A percentile compares a stretch with the other conserved stretches of the same genome.
phyloP scores from a whole-genome alignment of 2,888 invertebrate species.

The Drosophila mayaguana region DNA sequence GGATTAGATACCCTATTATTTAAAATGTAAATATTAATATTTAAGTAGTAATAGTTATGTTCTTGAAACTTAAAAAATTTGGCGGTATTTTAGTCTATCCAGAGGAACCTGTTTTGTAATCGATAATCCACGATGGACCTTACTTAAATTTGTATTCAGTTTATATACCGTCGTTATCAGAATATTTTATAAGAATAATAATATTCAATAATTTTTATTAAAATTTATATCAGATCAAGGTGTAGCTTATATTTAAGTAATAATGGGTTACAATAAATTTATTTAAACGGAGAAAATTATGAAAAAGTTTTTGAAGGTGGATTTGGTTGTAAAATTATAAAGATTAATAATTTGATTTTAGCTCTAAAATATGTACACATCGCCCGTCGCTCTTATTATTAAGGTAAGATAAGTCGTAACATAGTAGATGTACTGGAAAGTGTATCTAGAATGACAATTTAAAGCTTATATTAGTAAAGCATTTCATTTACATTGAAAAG shows the following conservation, averaged over 20 bases:
- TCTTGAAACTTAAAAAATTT: conserved; percentile 6
- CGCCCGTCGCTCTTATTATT: conserved; percentile 10
- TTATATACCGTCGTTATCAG: conserved; percentile 12
- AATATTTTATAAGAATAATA: conserved; percentile 8
- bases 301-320: conserved; percentile 87
- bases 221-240: conserved; percentile 86
- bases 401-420: conserved; percentile 18
- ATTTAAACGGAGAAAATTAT: conserved; percentile 85
- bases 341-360: conserved; percentile 86
- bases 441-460: conserved; percentile 87
- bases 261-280: conserved; percentile 89
- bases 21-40: not conserved
- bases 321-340: conserved; percentile 88
- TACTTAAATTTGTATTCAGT: conserved; percentile 39
- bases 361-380: conserved; percentile 85
- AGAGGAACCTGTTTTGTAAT: conserved; percentile 2
- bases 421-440: conserved; percentile 84
- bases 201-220: conserved; percentile 42
- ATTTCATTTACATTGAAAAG: conserved; percentile 88
- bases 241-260: conserved; percentile 89
- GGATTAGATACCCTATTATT: conserved; percentile 5
- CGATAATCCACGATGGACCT: conserved; percentile 4
- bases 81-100: conserved; percentile 2
- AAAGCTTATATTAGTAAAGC: conserved; percentile 87
- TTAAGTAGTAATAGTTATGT: not conserved